A percentile compares a stretch with the other conserved stretches of the same genome.
These are phyloP conservation scores for Corythaixoides concolor DNA, from an alignment of 2,113 vertebrate species.

Conservation along the genomic window DNA sequence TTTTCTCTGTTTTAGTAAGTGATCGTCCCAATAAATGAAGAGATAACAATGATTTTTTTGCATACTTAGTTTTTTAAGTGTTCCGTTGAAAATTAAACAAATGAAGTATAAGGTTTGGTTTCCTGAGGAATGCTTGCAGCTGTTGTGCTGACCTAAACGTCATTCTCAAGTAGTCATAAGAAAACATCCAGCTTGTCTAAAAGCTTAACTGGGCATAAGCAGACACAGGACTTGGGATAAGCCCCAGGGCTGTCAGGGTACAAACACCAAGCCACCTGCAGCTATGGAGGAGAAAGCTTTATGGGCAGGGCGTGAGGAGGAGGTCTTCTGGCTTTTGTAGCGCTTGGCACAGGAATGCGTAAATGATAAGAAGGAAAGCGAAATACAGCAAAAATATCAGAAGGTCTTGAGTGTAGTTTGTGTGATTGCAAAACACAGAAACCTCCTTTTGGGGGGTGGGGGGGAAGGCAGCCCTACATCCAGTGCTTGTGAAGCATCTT, in stretches of 20 bases:
- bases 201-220: background rate
- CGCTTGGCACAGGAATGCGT: background rate
- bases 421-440: background rate
- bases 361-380: background rate
- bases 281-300: background rate
- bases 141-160: background rate
- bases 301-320: background rate
- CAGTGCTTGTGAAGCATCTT: fast-evolving
- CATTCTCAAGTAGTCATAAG: background rate
- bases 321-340: background rate
- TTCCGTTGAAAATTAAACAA: background rate
- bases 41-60: background rate
- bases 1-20: background rate
- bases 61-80: background rate
- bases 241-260: background rate
- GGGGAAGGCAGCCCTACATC: too few relatives aligned
- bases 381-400: background rate
- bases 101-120: background rate
- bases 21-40: background rate
- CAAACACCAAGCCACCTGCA: background rate
- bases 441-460: too few relatives aligned
- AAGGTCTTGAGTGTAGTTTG: background rate
- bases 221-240: fast-evolving
- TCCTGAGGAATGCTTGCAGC: background rate
- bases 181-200: background rate